phyloP scores from a whole-genome alignment of 2,888 invertebrate genomes.

The Drosophila acutilabella region DNA sequence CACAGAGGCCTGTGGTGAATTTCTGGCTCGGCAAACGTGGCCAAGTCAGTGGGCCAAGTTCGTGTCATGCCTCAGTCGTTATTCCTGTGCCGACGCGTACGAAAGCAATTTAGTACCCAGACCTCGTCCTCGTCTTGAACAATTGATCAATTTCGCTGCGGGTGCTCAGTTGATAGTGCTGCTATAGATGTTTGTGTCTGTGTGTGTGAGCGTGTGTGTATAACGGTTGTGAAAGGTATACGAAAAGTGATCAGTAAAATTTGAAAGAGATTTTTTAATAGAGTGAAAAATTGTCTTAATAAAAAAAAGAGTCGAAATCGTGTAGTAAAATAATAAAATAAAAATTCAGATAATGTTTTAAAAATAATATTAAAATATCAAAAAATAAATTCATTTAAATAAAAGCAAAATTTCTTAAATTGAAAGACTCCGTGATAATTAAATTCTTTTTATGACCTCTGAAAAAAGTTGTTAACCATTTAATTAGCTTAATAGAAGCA shows the following conservation, averaged over 20 bases:
- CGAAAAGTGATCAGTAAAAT: constrained; percentile 6
- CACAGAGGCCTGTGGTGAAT: constrained; percentile 56
- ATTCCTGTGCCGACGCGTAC: constrained; percentile 73
- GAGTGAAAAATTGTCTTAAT: too few species aligned
- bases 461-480: background rate
- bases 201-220: constrained; percentile 17
- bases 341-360: background rate
- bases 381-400: background rate
- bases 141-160: constrained; percentile 35
- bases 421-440: background rate
- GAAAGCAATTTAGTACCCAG: constrained; percentile 51
- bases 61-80: constrained; percentile 67
- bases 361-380: background rate
- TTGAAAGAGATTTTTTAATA: background rate
- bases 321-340: background rate
- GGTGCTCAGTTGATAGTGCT: constrained; percentile 13
- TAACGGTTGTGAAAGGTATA: constrained; percentile 51
- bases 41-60: constrained; percentile 40
- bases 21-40: constrained; percentile 13
- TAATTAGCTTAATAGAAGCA: background rate
- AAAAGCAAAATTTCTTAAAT: background rate
- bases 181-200: constrained; percentile 21
- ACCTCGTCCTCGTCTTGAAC: constrained; percentile 34
- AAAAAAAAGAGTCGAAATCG: too few species aligned
- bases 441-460: too few species aligned